Evolutionary conservation across 2,888 invertebrate species (phyloP).

Genomic region (Xanthorhoe designata): DNA sequence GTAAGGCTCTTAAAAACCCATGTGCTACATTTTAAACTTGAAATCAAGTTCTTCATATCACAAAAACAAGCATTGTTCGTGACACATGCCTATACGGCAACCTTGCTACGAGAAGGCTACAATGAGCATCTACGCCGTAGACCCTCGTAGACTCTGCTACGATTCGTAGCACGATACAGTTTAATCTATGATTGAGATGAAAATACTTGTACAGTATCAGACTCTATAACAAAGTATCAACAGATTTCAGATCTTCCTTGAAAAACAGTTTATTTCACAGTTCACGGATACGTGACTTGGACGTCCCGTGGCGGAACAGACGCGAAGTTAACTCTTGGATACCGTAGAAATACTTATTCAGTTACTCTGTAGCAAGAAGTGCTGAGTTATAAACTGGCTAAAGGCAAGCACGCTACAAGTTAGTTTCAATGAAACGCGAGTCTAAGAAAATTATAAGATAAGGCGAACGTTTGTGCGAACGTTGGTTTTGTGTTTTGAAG

Average conservation of each 20-base stretch:
- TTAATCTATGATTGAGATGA: not conserved
- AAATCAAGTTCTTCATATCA: too few relatives aligned
- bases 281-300: conserved; percentile 1
- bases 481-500: not conserved
- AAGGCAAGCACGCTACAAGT: conserved; percentile 17
- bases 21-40: too few relatives aligned
- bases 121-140: conserved; percentile 9
- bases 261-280: not conserved
- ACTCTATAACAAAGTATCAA: not conserved
- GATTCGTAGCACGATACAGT: not conserved
- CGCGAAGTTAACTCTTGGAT: conserved; percentile 26
- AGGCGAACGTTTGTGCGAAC: not conserved
- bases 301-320: conserved; percentile 16
- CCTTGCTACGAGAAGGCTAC: not conserved
- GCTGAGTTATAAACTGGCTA: conserved; percentile 21
- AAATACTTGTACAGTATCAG: not conserved
- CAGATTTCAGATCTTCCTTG: not conserved
- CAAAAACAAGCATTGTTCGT: too few relatives aligned
- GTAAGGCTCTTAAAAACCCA: too few relatives aligned
- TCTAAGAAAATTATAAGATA: conserved; percentile 10
- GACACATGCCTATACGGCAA: too few relatives aligned
- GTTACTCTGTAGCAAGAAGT: conserved; percentile 24
- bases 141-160: conserved; percentile 6
- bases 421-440: conserved; percentile 13
- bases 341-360: conserved; percentile 29